These are phyloP conservation scores for Chiloscyllium punctatum DNA, from an alignment of 2,797 vertebrate species.

Conservation along the genomic window DNA sequence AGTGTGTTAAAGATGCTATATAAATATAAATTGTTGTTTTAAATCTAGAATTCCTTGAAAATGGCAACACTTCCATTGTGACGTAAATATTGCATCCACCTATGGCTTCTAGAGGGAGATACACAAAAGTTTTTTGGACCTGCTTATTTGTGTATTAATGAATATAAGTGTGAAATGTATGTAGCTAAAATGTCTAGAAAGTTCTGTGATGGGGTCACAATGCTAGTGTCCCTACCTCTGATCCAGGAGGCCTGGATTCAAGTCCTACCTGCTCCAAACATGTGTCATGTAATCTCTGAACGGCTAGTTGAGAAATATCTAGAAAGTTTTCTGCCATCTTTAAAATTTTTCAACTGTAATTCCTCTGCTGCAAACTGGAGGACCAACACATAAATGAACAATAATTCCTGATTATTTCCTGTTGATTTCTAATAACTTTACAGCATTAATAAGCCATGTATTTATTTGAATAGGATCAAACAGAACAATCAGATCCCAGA, in stretches of 20 bases:
- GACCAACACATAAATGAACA: not conserved
- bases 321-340: not conserved
- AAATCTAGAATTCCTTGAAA: not conserved
- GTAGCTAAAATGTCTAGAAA: not conserved
- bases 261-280: too few relatives aligned
- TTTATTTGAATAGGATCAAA: not conserved
- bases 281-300: too few relatives aligned
- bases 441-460: not conserved
- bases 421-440: not conserved
- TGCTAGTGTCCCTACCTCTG: too few relatives aligned
- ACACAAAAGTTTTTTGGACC: not conserved
- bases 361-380: not conserved
- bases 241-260: too few relatives aligned
- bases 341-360: not conserved
- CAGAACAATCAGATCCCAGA: not conserved
- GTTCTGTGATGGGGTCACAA: too few relatives aligned
- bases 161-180: not conserved
- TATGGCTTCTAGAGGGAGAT: not conserved
- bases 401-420: not conserved
- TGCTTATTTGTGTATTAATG: not conserved
- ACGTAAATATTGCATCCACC: not conserved
- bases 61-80: not conserved
- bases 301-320: not conserved
- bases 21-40: too few relatives aligned
- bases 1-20: too few relatives aligned